Evolutionary conservation across 1,140 invertebrate species (phyloP).

Genomic region (Drosophila orosa): DNA sequence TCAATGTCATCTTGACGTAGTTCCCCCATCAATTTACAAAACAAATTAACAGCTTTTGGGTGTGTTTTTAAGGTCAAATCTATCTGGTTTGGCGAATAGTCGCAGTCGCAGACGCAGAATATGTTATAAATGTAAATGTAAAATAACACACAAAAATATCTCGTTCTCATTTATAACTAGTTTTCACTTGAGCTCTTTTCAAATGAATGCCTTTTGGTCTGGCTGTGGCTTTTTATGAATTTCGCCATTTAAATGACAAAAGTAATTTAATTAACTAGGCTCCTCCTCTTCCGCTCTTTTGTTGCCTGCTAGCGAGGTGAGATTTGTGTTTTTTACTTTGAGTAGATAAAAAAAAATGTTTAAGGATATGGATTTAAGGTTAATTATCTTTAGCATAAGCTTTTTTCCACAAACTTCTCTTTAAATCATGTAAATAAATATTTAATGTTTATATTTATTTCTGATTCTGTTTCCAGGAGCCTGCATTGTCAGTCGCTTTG

Average conservation of each 20-base stretch:
- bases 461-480: slow-evolving; percentile 65
- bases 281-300: slow-evolving; percentile 32
- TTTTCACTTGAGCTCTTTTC: slow-evolving; percentile 46
- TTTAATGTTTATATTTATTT: neutral
- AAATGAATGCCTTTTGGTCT: slow-evolving; percentile 7
- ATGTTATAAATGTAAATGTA: slow-evolving; percentile 47
- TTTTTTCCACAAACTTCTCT: neutral
- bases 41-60: slow-evolving; percentile 43
- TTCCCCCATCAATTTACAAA: slow-evolving; percentile 27
- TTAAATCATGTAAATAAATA: too few species aligned
- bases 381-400: neutral
- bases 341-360: neutral
- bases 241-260: slow-evolving; percentile 42
- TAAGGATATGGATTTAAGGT: neutral
- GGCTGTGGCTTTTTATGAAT: slow-evolving; percentile 7
- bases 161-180: slow-evolving; percentile 46
- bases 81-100: slow-evolving; percentile 44
- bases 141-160: slow-evolving; percentile 10
- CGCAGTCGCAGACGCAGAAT: slow-evolving; percentile 16
- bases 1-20: slow-evolving; percentile 33
- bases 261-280: slow-evolving; percentile 32
- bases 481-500: slow-evolving; percentile 81
- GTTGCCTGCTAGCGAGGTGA: neutral
- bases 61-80: slow-evolving; percentile 48
- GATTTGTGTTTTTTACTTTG: neutral